Conservation (phyloP, 2,888 invertebrate species). For the Tinea pellionella region DNA sequence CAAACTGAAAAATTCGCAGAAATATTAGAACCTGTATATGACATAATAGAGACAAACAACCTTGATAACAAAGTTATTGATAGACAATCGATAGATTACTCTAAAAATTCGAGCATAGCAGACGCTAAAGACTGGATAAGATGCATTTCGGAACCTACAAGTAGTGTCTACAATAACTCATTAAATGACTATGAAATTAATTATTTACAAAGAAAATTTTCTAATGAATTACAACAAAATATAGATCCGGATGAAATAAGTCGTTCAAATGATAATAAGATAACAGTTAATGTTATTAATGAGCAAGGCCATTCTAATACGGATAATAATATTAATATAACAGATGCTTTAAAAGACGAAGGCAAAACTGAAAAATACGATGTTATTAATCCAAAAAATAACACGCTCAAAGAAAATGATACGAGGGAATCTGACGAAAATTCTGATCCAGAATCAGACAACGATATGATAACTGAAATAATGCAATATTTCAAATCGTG, state of each 20-base stretch:
- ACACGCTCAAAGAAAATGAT: background rate
- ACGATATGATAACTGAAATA: conserved; percentile 51
- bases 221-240: conserved; percentile 16
- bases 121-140: conserved; percentile 52
- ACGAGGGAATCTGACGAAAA: background rate
- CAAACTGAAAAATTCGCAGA: conserved; percentile 54
- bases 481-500: conserved; percentile 42
- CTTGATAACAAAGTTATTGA: conserved; percentile 16
- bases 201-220: conserved; percentile 29
- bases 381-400: background rate
- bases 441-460: conserved; percentile 13
- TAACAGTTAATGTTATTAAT: background rate
- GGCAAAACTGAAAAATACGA: conserved; percentile 20
- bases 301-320: background rate
- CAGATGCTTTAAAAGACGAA: conserved; percentile 21
- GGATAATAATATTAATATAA: conserved; percentile 16
- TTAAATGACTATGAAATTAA: conserved; percentile 35
- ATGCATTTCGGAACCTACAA: conserved; percentile 37
- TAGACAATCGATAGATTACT: conserved; percentile 26
- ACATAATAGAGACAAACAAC: conserved; percentile 34
- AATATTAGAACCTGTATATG: conserved; percentile 55
- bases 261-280: background rate
- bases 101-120: conserved; percentile 46
- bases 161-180: conserved; percentile 43
- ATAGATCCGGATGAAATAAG: background rate